Base-by-base conservation (phyloP, 2,797 vertebrate species). In the Hoplostethus mediterraneus region DNA sequence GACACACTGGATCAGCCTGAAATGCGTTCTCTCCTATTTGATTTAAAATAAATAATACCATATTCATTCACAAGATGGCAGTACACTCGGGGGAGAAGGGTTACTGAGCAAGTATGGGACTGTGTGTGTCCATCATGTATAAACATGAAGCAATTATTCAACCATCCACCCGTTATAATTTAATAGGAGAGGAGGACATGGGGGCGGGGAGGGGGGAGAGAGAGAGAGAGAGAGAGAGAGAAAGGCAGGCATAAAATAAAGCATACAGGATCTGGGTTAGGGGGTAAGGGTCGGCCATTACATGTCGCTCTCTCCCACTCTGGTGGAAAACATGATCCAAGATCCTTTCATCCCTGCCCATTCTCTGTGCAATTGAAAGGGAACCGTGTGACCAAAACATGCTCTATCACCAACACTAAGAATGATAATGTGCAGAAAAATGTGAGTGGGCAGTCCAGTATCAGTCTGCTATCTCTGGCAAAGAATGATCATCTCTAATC, bases 51-150 rank as follows among this genome's bases (percentile, higher is more conserved):
- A 25, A 2, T 57, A 68, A 60, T 25, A 0, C 36, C n/a, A 58
- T 3, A 28, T 79, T 10, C 40, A 70, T 77, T 71, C 17, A 67
- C n/a, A 55, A 44, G 30, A 79, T 82, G 80, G 79, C 83, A 76
- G 66, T 0, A 68, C 0, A 56, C 75, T 65, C 61, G 58, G 64
- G 44, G 3, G n/a, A 4, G 5, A 17, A 49, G 44, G 60, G 38
- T 28, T 38, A 7, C 36, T n/a, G 25, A 58, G 9, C 38, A 44
- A 57, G 25, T 16, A 42, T 53, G 6, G 57, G 48, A 53, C 36
- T 36, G 2, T 67, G 36, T 30, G 25, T 59, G 54, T 36, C 54
- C 25, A 64, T 11, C 31, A 36, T 74, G 73, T 57, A 64, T 63
- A 68, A 83, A 66, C 54, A 71, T 75, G 64, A 65, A 67, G 60